Conservation (phyloP, 2,888 invertebrate genomes). For the Lasioglossum figueresi region DNA sequence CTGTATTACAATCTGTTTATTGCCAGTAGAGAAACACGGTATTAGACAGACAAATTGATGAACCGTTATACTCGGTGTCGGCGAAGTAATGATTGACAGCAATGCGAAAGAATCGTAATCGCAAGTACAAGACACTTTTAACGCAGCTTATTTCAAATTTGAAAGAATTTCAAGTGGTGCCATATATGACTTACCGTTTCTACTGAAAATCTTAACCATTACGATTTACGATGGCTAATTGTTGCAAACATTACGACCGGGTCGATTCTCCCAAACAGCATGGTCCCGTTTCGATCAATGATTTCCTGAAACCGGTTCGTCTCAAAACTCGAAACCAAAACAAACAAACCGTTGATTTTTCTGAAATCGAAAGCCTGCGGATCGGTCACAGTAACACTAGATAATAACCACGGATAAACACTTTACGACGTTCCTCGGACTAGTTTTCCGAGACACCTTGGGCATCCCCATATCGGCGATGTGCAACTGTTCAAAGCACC, state of each 20-base stretch:
- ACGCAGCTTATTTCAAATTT: neutral
- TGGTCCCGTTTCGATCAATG: neutral
- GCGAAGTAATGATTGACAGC: neutral
- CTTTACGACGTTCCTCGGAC: neutral
- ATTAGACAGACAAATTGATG: neutral
- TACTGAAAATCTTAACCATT: neutral
- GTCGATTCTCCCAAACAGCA: neutral
- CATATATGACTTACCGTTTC: neutral
- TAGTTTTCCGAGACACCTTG: neutral
- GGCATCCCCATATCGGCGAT: constrained; percentile 7
- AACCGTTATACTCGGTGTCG: neutral
- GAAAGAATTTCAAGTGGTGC: neutral
- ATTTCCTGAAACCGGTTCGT: neutral
- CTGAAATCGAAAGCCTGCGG: no score
- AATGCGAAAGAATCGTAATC: neutral
- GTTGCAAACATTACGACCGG: no score
- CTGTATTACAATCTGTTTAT: neutral
- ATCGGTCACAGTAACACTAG: neutral
- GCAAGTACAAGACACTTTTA: neutral
- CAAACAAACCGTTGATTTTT: neutral
- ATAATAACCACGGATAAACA: neutral
- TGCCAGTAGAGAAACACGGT: neutral
- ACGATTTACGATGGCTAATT: no score
- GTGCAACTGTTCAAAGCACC: constrained; percentile 14
- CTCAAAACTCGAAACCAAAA: neutral